These are phyloP conservation scores for Eurytoma adleriae DNA, from an alignment of 2,888 invertebrate genomes.

Conservation along the genomic window DNA sequence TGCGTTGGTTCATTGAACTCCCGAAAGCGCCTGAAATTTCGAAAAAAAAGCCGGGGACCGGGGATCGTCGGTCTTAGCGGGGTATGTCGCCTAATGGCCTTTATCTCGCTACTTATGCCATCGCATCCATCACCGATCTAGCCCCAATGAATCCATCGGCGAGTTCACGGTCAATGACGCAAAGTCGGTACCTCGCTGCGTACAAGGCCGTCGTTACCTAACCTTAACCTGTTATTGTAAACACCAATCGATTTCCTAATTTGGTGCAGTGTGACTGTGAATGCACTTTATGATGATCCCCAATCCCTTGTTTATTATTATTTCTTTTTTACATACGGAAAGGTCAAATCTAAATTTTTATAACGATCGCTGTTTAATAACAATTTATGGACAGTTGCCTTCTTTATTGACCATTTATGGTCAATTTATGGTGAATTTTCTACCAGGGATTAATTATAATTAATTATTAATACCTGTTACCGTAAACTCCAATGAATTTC, in stretches of 20 bases:
- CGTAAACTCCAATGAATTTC: constrained; percentile 5
- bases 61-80: background rate
- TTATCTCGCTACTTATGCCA: constrained; percentile 14
- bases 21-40: constrained; percentile 5
- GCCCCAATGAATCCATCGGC: constrained; percentile 36
- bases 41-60: background rate
- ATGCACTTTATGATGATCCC: background rate
- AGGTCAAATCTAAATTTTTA: background rate
- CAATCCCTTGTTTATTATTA: background rate
- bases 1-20: constrained; percentile 32
- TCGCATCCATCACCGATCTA: background rate
- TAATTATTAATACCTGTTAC: background rate
- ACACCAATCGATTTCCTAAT: constrained; percentile 2
- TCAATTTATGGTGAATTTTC: too few relatives aligned
- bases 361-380: too few relatives aligned
- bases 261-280: background rate
- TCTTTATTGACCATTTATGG: too few relatives aligned
- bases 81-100: constrained; percentile 15
- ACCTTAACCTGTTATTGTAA: background rate
- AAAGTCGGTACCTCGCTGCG: background rate
- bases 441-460: too few relatives aligned
- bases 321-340: background rate
- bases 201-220: background rate
- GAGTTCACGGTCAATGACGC: constrained; percentile 23
- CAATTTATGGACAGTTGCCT: too few relatives aligned